These are phyloP conservation scores for Anarsia innoxiella DNA, from an alignment of 2,888 invertebrate species.

Conservation along the genomic window DNA sequence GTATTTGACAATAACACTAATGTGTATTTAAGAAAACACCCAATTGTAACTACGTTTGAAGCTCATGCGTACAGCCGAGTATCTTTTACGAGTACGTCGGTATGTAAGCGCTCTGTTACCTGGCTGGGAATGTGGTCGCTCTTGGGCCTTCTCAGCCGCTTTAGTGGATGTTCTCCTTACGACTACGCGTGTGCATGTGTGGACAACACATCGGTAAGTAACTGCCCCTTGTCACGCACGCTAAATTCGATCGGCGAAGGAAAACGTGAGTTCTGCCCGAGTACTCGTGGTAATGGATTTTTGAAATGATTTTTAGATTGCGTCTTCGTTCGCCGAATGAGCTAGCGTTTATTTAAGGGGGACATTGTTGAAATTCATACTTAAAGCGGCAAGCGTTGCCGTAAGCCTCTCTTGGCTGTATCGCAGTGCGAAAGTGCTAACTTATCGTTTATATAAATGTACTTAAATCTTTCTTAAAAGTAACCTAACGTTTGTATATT, in stretches of 20 bases:
- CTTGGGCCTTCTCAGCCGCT: conserved; percentile 75
- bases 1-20: conserved; percentile 18
- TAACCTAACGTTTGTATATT: background rate
- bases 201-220: conserved; percentile 72
- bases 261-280: conserved; percentile 19
- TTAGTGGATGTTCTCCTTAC: conserved; percentile 76
- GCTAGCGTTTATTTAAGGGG: conserved; percentile 41
- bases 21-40: conserved; percentile 29
- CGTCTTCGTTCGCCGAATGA: conserved; percentile 45
- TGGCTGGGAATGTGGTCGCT: conserved; percentile 75
- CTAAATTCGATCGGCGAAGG: conserved; percentile 46
- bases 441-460: conserved; percentile 25
- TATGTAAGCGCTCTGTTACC: conserved; percentile 68
- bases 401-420: conserved; percentile 45
- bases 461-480: conserved; percentile 11
- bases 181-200: conserved; percentile 75
- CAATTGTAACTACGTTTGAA: conserved; percentile 43
- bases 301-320: conserved; percentile 1
- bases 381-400: conserved; percentile 70
- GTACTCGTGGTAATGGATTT: background rate
- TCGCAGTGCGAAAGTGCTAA: conserved; percentile 62
- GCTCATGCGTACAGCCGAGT: conserved; percentile 62
- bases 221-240: conserved; percentile 42
- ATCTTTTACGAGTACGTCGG: conserved; percentile 40
- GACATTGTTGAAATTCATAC: conserved; percentile 43